A percentile compares a stretch with the other conserved stretches of the same genome.
Conservation (phyloP, 2,888 invertebrate genomes). For the Adineta ricciae region DNA sequence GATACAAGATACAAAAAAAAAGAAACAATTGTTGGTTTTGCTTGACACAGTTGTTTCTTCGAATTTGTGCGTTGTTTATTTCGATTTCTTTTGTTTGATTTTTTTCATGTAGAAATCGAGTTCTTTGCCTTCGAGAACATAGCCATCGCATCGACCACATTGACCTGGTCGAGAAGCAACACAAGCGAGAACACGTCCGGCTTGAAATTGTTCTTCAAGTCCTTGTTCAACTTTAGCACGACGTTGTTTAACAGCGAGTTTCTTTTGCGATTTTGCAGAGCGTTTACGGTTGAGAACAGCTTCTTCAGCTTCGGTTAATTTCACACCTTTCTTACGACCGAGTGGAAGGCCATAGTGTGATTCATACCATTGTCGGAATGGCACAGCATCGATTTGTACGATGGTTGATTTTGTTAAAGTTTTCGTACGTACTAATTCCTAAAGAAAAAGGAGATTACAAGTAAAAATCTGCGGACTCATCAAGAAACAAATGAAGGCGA, state of each 20-base stretch:
- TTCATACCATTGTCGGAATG: slow-evolving; percentile 99
- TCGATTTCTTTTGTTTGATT: slow-evolving; percentile 66
- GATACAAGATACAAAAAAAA: not conserved
- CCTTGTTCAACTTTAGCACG: slow-evolving; percentile 82
- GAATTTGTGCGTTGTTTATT: slow-evolving; percentile 22
- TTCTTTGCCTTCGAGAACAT: slow-evolving; percentile 96
- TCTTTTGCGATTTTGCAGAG: slow-evolving; percentile 79
- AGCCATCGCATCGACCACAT: slow-evolving; percentile 91
- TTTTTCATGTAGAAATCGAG: slow-evolving; percentile 91
- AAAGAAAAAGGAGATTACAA: not conserved
- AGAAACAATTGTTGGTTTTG: not conserved
- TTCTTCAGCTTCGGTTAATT: slow-evolving; percentile 74
- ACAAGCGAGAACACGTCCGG: slow-evolving; percentile 82
- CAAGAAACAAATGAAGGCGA: no score
- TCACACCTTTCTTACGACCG: slow-evolving; percentile 79
- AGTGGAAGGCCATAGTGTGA: slow-evolving; percentile 86
- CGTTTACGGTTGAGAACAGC: slow-evolving; percentile 83
- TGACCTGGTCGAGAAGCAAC: slow-evolving; percentile 93
- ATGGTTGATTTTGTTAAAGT: slow-evolving; percentile 96
- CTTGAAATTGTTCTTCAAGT: slow-evolving; percentile 89
- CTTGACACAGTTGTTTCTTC: not conserved
- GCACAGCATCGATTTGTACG: slow-evolving; percentile 89
- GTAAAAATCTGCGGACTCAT: no score
- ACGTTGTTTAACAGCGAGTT: slow-evolving; percentile 82
- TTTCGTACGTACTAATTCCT: slow-evolving; percentile 93